Base-by-base conservation (phyloP, 1,140 invertebrate genomes). In the Gryllus bimaculatus region DNA sequence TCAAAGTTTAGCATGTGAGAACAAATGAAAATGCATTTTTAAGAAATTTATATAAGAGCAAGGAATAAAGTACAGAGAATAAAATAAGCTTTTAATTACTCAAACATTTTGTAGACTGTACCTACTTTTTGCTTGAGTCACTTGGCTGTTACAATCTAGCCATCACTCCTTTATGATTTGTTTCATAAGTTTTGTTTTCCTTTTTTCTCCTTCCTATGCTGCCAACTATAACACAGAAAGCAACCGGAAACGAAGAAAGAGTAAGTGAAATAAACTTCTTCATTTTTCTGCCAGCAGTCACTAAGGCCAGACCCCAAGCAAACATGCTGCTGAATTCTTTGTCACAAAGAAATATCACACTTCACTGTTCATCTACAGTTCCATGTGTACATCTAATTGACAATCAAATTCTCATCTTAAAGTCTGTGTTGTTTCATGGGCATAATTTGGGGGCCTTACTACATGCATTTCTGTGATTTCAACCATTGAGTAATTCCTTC, bases 181-280 rank as follows among this genome's bases (percentile, higher is more conserved):
- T 66, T 66, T 66, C 54, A 66, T 66, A 18, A 66, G 54, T 79
- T 79, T 79, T 79, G 75, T 79, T 79, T 77, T 79, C 79, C 75
- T 76, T 79, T 76, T 76, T 49, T 75, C 75, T 77, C 76, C 79
- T 66, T 77, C 48, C 78, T 73, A 47, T 47, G 78, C 78, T 75
- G 78, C 78, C 78, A 75, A 47, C 78, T 75, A 75, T 79, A 79
- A 79, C 75, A 74, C 79, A 79, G 79, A 79, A 79, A 79, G 79
- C 79, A 79, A 76, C 79, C 79, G 79, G 79, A 79, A 77, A 74
- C 75, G 73, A 79, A 74, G 79, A 79, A 48, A 79, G 79, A 79
- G 79, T 79, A 79, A 79, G 79, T 79, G 79, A 66, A 75, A 48
- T 21, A 48, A n/a, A 20, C 18, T 74, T 8, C 74, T n/a, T 75